These are phyloP conservation scores for Pseudoips prasinana DNA, from an alignment of 2,888 invertebrate genomes.

Conservation along the genomic window DNA sequence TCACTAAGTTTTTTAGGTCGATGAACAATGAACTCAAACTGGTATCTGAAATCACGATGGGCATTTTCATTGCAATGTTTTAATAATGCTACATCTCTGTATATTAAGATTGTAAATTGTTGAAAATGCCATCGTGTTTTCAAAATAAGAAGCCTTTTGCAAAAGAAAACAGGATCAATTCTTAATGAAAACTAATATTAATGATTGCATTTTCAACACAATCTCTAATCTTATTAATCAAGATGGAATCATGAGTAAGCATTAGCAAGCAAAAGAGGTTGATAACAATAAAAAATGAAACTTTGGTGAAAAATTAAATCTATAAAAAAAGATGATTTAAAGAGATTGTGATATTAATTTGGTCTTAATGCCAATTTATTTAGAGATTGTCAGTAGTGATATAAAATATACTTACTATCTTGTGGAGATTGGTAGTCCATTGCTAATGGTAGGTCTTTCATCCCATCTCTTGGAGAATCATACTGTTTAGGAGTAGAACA, in stretches of 20 bases:
- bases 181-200: conserved; percentile 60
- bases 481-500: conserved; percentile 64
- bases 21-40: conserved; percentile 75
- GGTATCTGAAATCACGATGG: conserved; percentile 82
- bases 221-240: conserved; percentile 49
- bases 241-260: conserved; percentile 40
- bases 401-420: conserved; percentile 64
- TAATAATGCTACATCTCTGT: conserved; percentile 27
- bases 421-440: conserved; percentile 70
- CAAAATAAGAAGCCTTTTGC: conserved; percentile 62
- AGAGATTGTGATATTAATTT: too few species aligned
- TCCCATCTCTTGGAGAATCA: conserved; percentile 58
- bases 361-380: too few species aligned
- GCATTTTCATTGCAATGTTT: conserved; percentile 70
- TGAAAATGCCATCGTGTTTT: conserved; percentile 83
- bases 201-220: conserved; percentile 82
- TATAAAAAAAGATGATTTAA: too few species aligned
- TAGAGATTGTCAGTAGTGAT: conserved; percentile 15
- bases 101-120: conserved; percentile 53
- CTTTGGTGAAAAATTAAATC: conserved; percentile 7
- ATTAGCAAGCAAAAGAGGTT: conserved; percentile 41
- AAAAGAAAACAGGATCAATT: conserved; percentile 61
- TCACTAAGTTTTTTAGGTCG: conserved; percentile 78
- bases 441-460: conserved; percentile 53
- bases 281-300: conserved; percentile 5